phyloP scores from a whole-genome alignment of 2,888 invertebrate species.

The Caenorhabditis afra region DNA sequence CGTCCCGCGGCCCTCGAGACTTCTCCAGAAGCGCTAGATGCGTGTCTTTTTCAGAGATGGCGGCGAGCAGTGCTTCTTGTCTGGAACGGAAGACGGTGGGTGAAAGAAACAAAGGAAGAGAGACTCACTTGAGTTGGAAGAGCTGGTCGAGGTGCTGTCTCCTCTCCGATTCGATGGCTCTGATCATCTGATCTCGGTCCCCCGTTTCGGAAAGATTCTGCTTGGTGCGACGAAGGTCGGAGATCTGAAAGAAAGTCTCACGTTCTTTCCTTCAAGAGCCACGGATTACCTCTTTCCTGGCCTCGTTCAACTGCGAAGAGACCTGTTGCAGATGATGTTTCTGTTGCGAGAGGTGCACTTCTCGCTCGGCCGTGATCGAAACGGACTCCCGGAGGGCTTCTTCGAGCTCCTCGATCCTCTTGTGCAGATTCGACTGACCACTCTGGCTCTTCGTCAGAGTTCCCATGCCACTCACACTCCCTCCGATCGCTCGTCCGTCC shows the following conservation, averaged over 20 bases:
- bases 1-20: constrained; percentile 65
- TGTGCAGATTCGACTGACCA: constrained; percentile 31
- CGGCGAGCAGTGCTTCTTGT: constrained; percentile 89
- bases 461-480: constrained; percentile 19
- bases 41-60: constrained; percentile 91
- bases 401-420: constrained; percentile 87
- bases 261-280: no score
- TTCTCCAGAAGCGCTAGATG: constrained; percentile 89
- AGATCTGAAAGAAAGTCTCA: constrained; percentile 31
- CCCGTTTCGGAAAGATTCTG: constrained; percentile 69
- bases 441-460: constrained; percentile 28
- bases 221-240: constrained; percentile 40
- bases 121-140: constrained; percentile 88
- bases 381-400: constrained; percentile 90
- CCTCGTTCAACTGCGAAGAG: constrained; percentile 42
- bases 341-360: constrained; percentile 82
- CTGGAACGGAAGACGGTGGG: constrained; percentile 82
- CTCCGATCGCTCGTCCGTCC: constrained; percentile 6
- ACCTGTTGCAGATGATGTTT: constrained; percentile 81
- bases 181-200: constrained; percentile 85
- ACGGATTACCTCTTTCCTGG: constrained; percentile 46
- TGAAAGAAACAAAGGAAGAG: constrained; percentile 35
- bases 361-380: constrained; percentile 83
- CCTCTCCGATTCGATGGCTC: constrained; percentile 84
- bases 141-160: constrained; percentile 87